Conservation (phyloP, 1,140 invertebrate genomes). For the Hydropsyche tenuis region DNA sequence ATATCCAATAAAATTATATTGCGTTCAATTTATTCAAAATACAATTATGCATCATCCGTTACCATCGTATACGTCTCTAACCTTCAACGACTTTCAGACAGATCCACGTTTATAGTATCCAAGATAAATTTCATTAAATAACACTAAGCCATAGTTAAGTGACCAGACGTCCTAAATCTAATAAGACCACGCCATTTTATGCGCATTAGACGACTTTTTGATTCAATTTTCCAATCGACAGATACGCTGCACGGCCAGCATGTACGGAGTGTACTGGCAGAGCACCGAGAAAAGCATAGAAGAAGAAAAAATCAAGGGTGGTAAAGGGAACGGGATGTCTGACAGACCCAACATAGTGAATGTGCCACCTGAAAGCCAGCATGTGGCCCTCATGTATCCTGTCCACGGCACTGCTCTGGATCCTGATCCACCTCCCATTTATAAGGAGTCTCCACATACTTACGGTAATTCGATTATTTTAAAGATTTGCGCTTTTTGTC, state of each 20-base stretch:
- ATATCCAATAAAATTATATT: too few relatives aligned
- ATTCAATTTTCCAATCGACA: constrained; percentile 49
- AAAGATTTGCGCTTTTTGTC: too few relatives aligned
- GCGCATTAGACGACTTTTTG: neutral
- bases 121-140: neutral
- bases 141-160: too few relatives aligned
- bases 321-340: constrained; percentile 33
- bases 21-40: too few relatives aligned
- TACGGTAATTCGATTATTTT: too few relatives aligned
- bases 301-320: constrained; percentile 57
- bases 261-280: constrained; percentile 69
- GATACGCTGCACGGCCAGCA: constrained; percentile 68
- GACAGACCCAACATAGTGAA: constrained; percentile 27
- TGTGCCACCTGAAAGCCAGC: constrained; percentile 44
- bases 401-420: constrained; percentile 46
- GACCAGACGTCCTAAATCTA: neutral
- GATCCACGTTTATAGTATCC: neutral
- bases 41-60: too few relatives aligned
- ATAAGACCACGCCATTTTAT: neutral
- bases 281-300: constrained; percentile 67
- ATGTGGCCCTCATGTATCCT: constrained; percentile 49
- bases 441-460: constrained; percentile 33
- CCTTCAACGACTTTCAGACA: too few relatives aligned
- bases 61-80: too few relatives aligned
- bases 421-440: constrained; percentile 42